Evolutionary conservation across 2,888 invertebrate species (phyloP), one percentile per base, ranked within the genome.

Genomic region (Dryomyza anilis): DNA sequence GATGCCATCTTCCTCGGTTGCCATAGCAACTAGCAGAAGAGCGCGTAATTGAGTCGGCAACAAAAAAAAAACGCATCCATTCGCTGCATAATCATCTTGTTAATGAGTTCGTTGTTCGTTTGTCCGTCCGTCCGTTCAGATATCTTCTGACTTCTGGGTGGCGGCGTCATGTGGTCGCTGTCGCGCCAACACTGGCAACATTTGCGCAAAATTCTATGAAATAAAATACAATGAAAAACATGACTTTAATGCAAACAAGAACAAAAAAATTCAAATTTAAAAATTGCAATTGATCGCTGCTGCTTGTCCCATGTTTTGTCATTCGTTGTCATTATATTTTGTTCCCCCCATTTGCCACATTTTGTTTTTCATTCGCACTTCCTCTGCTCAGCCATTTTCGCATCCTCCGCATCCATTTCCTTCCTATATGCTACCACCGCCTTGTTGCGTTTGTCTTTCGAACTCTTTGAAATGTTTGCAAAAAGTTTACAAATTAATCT

Each of bases 401-500:
- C n/a, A 12, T 39, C 8, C 2, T 39, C 39, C 3, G 8, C 14
- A 23, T 10, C 21, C 48, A 23, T 7, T 25, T 50, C 19, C 21
- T 4, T 53, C 14, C 10, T 6, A 33, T 36, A 12, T 33, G 50
- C 29, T n/a, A 27, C 21, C 21, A 1, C 7, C 23, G 33, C 30
- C 23, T 10, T 55, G 12, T 14, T 16, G 19, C 21, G 25, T 33
- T 19, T 55, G 33, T n/a, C 23, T 29, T 53, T 53, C 30, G 16
- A 53, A 30, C 33, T 21, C 55, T 36, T 36, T 36, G 55, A 14
- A 33, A 33, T 19, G 33, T 55, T 55, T 55, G 36, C 19, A 21
- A 55, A 55, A 55, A 55, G 55, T 55, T 55, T 36, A 55, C 55
- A 55, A 55, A 55, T 55, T 55, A 55, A 55, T 55, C 55, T 55